A percentile compares a stretch with the other conserved stretches of the same genome.
phyloP scores from a whole-genome alignment of 37 sponge, comb jelly and placozoan genomes.

The Diacarnus erythraeanus region DNA sequence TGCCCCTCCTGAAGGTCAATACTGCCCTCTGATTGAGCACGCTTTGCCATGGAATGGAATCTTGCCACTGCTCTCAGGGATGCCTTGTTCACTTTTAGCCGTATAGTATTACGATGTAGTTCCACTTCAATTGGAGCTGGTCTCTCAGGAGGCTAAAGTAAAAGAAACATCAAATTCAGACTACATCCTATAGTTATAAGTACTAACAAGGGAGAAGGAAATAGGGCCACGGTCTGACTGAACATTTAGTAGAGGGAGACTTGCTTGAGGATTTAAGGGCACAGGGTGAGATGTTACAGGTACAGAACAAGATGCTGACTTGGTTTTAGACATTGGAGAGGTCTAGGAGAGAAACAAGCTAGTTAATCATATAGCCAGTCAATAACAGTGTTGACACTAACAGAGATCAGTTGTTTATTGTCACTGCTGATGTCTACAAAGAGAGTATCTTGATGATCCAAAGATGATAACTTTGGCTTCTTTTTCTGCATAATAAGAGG shows the following conservation, averaged over 20 bases:
- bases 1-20: background rate
- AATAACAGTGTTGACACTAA: background rate
- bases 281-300: background rate
- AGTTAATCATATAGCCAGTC: no score
- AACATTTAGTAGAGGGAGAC: background rate
- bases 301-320: background rate
- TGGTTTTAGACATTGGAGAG: no score
- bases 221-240: background rate
- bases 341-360: no score
- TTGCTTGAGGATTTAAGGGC: background rate
- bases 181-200: background rate
- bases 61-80: background rate
- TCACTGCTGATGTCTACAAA: background rate
- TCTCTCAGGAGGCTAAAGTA: background rate
- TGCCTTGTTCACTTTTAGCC: slow-evolving; percentile 12
- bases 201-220: background rate
- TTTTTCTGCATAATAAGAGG: background rate
- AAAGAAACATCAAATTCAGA: background rate
- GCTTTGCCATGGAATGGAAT: background rate
- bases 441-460: background rate
- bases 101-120: background rate
- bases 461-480: background rate
- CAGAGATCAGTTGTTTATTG: background rate
- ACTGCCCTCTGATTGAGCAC: background rate
- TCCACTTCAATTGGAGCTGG: background rate